These are phyloP conservation scores for Trisateles emortualis DNA, from an alignment of 2,888 invertebrate species.

Conservation along the genomic window DNA sequence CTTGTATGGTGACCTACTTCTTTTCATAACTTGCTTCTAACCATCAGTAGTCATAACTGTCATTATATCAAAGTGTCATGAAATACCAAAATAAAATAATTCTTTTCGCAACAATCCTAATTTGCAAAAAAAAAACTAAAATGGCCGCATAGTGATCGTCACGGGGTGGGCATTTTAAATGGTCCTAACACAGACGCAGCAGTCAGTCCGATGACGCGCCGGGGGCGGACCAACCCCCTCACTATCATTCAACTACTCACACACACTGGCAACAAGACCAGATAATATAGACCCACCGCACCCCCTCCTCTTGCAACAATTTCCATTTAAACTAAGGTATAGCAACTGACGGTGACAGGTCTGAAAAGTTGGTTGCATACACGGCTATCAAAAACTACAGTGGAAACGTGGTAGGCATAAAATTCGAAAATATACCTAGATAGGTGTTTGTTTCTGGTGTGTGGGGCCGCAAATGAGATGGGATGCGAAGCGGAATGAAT, in stretches of 20 bases:
- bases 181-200: constrained; percentile 84
- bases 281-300: constrained; percentile 49
- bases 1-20: too few species aligned
- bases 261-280: constrained; percentile 62
- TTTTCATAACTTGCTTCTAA: neutral
- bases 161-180: constrained; percentile 84
- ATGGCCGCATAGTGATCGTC: constrained; percentile 81
- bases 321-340: constrained; percentile 29
- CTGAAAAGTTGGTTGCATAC: constrained; percentile 57
- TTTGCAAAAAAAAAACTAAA: constrained; percentile 56
- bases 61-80: too few species aligned
- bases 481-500: constrained; percentile 74
- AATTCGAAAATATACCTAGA: constrained; percentile 81
- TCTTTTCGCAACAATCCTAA: constrained; percentile 31
- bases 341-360: constrained; percentile 53
- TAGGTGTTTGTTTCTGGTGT: constrained; percentile 69
- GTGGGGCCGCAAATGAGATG: constrained; percentile 79
- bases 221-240: constrained; percentile 73
- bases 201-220: constrained; percentile 81
- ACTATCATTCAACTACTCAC: constrained; percentile 77
- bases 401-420: constrained; percentile 77
- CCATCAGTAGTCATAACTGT: too few species aligned
- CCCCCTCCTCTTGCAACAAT: constrained; percentile 32
- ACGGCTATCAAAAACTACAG: constrained; percentile 70
- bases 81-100: neutral